These are phyloP conservation scores for Micoletzkya japonica DNA, from an alignment of 2,888 invertebrate genomes.

Conservation along the genomic window DNA sequence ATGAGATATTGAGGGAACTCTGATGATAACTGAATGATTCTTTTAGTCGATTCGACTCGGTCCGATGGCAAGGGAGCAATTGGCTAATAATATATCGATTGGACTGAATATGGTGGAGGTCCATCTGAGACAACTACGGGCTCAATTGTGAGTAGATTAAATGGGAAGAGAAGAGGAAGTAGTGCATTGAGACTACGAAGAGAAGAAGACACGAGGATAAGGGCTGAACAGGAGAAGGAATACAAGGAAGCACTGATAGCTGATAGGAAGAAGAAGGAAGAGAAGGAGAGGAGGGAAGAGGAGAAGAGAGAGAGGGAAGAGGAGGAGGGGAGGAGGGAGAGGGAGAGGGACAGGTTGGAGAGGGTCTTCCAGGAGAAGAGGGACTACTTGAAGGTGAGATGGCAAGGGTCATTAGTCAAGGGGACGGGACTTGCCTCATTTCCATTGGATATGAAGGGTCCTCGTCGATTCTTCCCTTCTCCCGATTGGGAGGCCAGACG, in stretches of 20 bases:
- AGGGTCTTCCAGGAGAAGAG: constrained; percentile 22
- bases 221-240: constrained; percentile 31
- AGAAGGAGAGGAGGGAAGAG: constrained; percentile 7
- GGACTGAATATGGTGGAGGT: constrained; percentile 16
- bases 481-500: no score
- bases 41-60: background rate
- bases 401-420: no score
- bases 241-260: constrained; percentile 19
- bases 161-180: background rate
- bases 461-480: no score
- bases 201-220: constrained; percentile 33
- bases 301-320: constrained; percentile 24
- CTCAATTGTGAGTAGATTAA: constrained; percentile 5
- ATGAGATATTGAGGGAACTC: no score
- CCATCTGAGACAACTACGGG: constrained; percentile 11
- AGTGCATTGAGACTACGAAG: constrained; percentile 28
- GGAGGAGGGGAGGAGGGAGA: background rate
- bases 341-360: constrained; percentile 8
- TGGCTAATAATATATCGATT: constrained; percentile 8
- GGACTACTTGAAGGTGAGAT: constrained; percentile 11
- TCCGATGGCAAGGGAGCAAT: constrained; percentile 1
- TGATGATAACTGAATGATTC: no score
- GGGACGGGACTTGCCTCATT: no score
- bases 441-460: no score
- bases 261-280: constrained; percentile 25